These are phyloP conservation scores for Geodia barretti DNA, from an alignment of 37 sponge, comb jelly and placozoan genomes.

Conservation along the genomic window DNA sequence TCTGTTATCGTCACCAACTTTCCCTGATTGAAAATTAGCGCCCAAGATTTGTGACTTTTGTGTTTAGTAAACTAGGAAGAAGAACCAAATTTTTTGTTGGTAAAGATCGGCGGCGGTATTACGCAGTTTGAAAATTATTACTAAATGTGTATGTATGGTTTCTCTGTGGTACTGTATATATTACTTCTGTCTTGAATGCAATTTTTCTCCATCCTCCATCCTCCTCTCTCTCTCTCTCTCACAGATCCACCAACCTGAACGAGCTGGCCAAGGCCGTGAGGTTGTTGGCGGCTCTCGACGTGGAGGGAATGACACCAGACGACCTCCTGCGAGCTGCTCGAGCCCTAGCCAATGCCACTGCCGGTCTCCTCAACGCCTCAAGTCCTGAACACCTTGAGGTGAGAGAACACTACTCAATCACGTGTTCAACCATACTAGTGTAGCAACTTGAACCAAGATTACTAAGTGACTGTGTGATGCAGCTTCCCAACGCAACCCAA, in stretches of 20 bases:
- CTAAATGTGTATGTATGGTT: too few relatives aligned
- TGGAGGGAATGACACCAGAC: constrained; percentile 55
- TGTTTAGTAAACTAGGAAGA: too few relatives aligned
- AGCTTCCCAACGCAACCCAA: too few relatives aligned
- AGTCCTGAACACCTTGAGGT: constrained; percentile 78
- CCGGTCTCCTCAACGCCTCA: constrained; percentile 85
- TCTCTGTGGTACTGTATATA: too few relatives aligned
- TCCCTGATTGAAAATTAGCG: too few relatives aligned
- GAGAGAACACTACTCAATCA: too few relatives aligned
- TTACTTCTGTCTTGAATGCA: background rate
- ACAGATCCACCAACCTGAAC: constrained; percentile 90
- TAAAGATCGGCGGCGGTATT: too few relatives aligned
- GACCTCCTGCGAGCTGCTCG: constrained; percentile 93
- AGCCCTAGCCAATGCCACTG: constrained; percentile 90
- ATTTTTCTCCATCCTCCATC: background rate
- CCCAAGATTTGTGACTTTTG: too few relatives aligned
- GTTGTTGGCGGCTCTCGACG: constrained; percentile 83
- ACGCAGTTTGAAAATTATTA: too few relatives aligned
- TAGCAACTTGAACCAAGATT: background rate
- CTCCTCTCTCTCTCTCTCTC: constrained; percentile 4
- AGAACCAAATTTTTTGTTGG: too few relatives aligned
- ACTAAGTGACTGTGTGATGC: background rate
- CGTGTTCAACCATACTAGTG: too few relatives aligned
- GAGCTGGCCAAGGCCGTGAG: constrained; percentile 90
- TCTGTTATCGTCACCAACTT: background rate